Evolutionary conservation across 2,113 vertebrate species (phyloP).

Genomic region (Geococcyx californianus): DNA sequence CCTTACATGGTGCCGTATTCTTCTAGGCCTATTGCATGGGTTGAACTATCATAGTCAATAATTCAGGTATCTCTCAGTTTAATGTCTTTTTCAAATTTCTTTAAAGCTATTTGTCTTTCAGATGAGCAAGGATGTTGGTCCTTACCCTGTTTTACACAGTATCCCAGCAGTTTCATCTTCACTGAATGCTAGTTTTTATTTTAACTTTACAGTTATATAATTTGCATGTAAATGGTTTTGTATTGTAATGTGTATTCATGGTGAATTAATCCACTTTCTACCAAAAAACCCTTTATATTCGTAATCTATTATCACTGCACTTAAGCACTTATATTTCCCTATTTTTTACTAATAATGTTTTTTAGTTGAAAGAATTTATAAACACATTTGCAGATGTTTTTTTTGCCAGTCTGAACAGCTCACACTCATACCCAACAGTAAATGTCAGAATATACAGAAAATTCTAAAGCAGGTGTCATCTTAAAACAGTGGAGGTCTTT

Average conservation of each 20-base stretch:
- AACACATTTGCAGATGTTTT: neutral
- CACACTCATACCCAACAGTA: neutral
- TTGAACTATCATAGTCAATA: neutral
- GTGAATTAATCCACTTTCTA: neutral
- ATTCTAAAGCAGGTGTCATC: constrained; percentile 2
- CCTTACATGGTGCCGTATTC: neutral
- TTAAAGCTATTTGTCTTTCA: neutral
- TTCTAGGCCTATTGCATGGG: neutral
- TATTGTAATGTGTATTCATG: neutral
- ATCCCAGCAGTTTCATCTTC: fast-evolving
- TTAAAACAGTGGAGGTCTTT: constrained; percentile 9
- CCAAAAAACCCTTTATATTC: neutral
- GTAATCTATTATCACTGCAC: neutral
- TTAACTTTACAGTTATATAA: neutral
- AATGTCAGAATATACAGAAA: constrained; percentile 44
- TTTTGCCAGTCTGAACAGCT: neutral
- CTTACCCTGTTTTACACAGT: neutral
- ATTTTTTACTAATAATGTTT: neutral
- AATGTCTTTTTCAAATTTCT: neutral
- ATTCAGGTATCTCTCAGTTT: neutral
- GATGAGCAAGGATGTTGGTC: neutral
- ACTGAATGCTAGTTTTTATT: neutral
- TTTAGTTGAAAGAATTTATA: neutral
- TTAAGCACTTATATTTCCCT: fast-evolving
- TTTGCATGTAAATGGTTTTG: neutral